Base-by-base conservation (phyloP, 2,113 vertebrate genomes). In the Ceuthmochares aereus region DNA sequence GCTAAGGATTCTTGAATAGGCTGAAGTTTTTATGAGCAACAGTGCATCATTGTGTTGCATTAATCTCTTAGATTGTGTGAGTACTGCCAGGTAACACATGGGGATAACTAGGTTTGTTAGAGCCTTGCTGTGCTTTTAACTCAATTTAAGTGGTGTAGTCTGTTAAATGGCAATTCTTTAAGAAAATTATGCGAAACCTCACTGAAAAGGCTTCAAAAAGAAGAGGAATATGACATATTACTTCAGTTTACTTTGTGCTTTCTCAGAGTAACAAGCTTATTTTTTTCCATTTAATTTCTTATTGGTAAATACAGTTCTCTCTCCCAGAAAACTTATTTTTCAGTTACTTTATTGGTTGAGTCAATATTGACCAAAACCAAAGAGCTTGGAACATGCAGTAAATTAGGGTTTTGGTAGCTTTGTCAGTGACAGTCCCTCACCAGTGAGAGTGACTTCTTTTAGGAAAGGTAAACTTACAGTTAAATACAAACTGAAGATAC, bases 81-180 rank as follows among this genome's bases (percentile, higher is more conserved):
- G 19, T 11, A 58, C n/a, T 12, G 18, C 40, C 27, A 42, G 40
- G 56, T 83, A 60, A 64, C 8, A 7, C 0, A 0, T 29, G 14
- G 29, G 21, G 20, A 45, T 59, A 1, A 3, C 20, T 25, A 58
- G 45, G 15, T 82, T 82, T 13, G 25, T 51, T 43, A 62, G 12
- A 85, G 42, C 23, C 29, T 63, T 60, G n/a, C 20, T 82, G 26
- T 54, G 58, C n/a, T 79, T 94, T 68, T 83, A 68, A 7, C 34
- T 84, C 52, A 34, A 0, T 62, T 84, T 62, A 45, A 84, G 12
- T 72, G 17, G 17, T 21, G 8, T 34, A 45, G 25, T 67, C 56
- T 70, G 3, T 45, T 77, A 70, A 22, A 13, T 70, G 16, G 55
- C 30, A 87, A n/a, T 15, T 56, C 32, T 87, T 93, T 40, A 56